Base-by-base conservation (phyloP, 2,888 invertebrate species). In the Caenorhabditis japonica region DNA sequence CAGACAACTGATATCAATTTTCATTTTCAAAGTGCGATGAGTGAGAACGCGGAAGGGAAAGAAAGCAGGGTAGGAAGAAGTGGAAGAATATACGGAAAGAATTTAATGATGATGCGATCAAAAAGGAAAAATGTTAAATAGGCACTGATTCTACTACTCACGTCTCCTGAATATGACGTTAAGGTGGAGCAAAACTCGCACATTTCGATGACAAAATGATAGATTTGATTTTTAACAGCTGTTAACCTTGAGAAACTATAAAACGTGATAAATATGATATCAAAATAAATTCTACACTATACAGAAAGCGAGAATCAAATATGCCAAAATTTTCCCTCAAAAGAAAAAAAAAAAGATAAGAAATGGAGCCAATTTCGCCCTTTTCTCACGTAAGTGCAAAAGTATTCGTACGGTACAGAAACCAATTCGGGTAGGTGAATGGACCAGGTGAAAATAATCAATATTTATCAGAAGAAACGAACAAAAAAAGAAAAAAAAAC, bases 261-360 rank as follows among this genome's bases (percentile, higher is more conserved):
- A 30, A 30, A 30, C 44, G 46, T 21, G 21, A 33, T 52, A 53
- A n/a, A n/a, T n/a, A n/a, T n/a, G n/a, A n/a, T n/a, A n/a, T n/a
- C n/a, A n/a, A 61, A 62, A 60, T 39, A 36, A 36, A 62, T 53
- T 56, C 55, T 64, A 64, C 55, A 64, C 55, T 56, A 64, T 64
- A 33, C 52, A 17, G n/a, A n/a, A n/a, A n/a, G 38, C 43, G 53
- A 25, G 46, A 62, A 61, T 61, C 53, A 62, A 38, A 61, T 34
- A 62, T 38, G 62, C 38, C 39, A 47, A 53, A 52, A 52, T 30
- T 8, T 4, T 2, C 49, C 44, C 21, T 30, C 30, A 30, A 30
- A 30, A 43, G 21, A n/a, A n/a, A n/a, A n/a, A n/a, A n/a, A n/a
- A n/a, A 23, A 4, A 41, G 64, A 64, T 64, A 64, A 64, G 62